Base-by-base conservation (phyloP, 2,888 invertebrate genomes). In the Hydriomena furcata region DNA sequence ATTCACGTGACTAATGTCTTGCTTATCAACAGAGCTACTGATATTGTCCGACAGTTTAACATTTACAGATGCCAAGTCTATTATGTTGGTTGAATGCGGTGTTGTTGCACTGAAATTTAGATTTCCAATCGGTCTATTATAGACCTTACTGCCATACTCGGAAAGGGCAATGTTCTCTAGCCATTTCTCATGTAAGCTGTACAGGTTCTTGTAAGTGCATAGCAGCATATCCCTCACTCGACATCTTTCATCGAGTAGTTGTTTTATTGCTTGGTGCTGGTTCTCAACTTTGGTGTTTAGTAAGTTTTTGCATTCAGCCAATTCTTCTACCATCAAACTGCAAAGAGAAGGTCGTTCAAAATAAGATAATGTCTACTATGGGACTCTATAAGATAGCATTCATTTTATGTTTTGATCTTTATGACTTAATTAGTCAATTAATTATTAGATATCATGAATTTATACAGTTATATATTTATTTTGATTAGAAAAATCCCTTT, bases 281-380 rank as follows among this genome's bases (percentile, higher is more conserved):
- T 94, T 94, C 21, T 92, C 92, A 40, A 93, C 92, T 76, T 94
- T 92, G 60, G 94, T 94, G 8, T 93, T 93, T 13, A 97, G 87
- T 44, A 94, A 92, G 36, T 95, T 95, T 78, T 97, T 97, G 93
- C 96, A 96, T 63, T 94, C 92, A 0, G 97, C 97, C 60, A 98
- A 81, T 84, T 98, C 98, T 84, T 98, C 98, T 1, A 97, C 95
- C 95, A 98, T 96, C 48, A 98, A 92, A 78, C 98, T 97, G 71
- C 28, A 91, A 89, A 37, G 30, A 17, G 23, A 38, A 30, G 31
- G 1, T 28, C 2, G 27, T n/a, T 24, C 11, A 10, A 1, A 21
- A 34, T 10, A 21, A 7, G 34, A 21, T n/a, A n/a, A n/a, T n/a
- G n/a, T n/a, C n/a, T n/a, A n/a, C n/a, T n/a, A n/a, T n/a, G n/a